Evolutionary conservation across 2,797 vertebrate species (phyloP), one percentile per base, ranked within the genome.

Genomic region (Numenius phaeopus): DNA sequence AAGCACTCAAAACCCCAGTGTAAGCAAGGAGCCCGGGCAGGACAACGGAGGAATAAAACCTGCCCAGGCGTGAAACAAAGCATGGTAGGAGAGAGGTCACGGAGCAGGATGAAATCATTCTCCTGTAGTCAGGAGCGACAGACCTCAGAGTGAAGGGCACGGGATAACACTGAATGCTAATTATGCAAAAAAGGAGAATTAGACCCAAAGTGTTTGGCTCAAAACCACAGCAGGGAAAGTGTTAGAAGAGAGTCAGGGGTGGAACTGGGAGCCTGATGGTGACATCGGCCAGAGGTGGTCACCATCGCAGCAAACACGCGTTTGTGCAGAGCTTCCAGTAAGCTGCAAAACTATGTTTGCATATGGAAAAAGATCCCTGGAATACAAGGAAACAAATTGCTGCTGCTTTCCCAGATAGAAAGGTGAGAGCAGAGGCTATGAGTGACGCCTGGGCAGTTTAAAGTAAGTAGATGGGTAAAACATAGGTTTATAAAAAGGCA

Each of bases 271-370:
- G 11, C 34, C 58, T 37, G 24, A 9, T 5, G 42, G 49, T 55
- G 55, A 40, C 65, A 1, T 3, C 50, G 59, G 59, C 39, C 58
- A 20, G 49, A 58, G 72, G 14, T 1, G 0, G 37, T 17, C 75
- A 27, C 59, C 7, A 0, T 9, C 3, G 0, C 49, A 62, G 59
- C 83, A 58, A 80, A 26, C 15, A 2, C 7, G 1, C 2, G 0
- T 37, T 34, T 24, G 16, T 18, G 32, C 37, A 40, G 58, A 55
- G 64, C 55, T 65, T 73, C 55, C 52, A 10, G 0, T 27, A 23
- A 65, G 46, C 73, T 30, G 19, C 54, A 46, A 44, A 64, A 7
- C 27, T 54, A 7, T 2, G 3, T 72, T 76, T 72, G 29, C 40
- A 1, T 26, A 4, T 14, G 24, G 27, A 20, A 40, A 49, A 49